These are phyloP conservation scores for Wasmannia auropunctata DNA, from an alignment of 1,140 invertebrate species.

Conservation along the genomic window DNA sequence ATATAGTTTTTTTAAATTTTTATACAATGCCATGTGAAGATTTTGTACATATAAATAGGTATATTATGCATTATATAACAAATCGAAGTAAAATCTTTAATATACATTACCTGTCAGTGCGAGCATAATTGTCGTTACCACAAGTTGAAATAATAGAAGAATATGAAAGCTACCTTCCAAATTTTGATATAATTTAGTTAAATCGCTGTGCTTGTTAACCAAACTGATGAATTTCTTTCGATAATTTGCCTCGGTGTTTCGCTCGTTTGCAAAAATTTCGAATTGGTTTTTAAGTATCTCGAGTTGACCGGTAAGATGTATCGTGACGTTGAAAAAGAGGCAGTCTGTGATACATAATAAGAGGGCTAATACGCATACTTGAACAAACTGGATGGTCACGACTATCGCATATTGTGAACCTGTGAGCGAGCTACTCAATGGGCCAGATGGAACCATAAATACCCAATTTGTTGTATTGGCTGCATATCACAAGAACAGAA, in stretches of 20 bases:
- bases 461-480: conserved; percentile 11
- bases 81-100: not conserved
- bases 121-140: not conserved
- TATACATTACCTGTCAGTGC: conserved; percentile 25
- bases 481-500: not conserved
- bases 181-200: conserved; percentile 36
- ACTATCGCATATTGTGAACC: conserved; percentile 6
- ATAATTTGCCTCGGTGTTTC: not conserved
- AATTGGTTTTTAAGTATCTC: conserved; percentile 31
- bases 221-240: conserved; percentile 24
- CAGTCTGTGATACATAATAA: not conserved
- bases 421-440: not conserved
- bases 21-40: no score
- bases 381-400: not conserved
- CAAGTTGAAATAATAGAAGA: conserved; percentile 12
- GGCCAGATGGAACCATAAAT: not conserved
- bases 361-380: not conserved
- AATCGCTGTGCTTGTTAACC: conserved; percentile 24
- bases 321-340: conserved; percentile 8
- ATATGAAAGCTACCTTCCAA: conserved; percentile 34
- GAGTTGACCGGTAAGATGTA: conserved; percentile 35
- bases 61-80: conserved; percentile 12
- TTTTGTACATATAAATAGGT: no score
- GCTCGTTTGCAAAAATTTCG: not conserved
- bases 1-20: not conserved